Evolutionary conservation across 1,140 invertebrate species (phyloP).

Genomic region (Drosophila arizonae): DNA sequence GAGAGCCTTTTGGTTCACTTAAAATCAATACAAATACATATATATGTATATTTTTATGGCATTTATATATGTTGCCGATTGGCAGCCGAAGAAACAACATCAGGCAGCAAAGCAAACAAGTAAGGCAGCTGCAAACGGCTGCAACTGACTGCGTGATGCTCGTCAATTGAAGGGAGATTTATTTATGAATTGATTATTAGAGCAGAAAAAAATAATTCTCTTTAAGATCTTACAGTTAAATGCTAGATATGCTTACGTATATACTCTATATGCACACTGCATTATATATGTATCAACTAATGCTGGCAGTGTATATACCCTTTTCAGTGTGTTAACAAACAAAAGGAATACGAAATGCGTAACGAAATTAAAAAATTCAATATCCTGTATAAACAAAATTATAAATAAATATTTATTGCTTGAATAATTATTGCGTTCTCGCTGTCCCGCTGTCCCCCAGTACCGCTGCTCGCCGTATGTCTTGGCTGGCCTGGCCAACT

Average conservation of each 20-base stretch:
- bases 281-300: background rate
- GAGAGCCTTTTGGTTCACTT: constrained; percentile 26
- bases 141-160: too few species aligned
- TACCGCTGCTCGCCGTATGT: constrained; percentile 23
- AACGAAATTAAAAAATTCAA: constrained; percentile 78
- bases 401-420: constrained; percentile 79
- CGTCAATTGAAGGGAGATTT: too few species aligned
- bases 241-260: too few species aligned
- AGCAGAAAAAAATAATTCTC: too few species aligned
- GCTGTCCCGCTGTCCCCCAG: constrained; percentile 33
- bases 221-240: too few species aligned
- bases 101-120: background rate
- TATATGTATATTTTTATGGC: constrained; percentile 37
- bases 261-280: too few species aligned
- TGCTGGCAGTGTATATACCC: background rate
- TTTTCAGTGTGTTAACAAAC: background rate
- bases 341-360: constrained; percentile 19
- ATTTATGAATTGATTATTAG: too few species aligned
- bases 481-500: constrained; percentile 27
- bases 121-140: too few species aligned
- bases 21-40: constrained; percentile 54
- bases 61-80: constrained; percentile 15
- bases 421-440: constrained; percentile 68
- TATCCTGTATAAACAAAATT: constrained; percentile 76
- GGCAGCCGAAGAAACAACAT: constrained; percentile 1